These are phyloP conservation scores for Paraplagusia blochii DNA, from an alignment of 2,113 vertebrate species.

Conservation along the genomic window DNA sequence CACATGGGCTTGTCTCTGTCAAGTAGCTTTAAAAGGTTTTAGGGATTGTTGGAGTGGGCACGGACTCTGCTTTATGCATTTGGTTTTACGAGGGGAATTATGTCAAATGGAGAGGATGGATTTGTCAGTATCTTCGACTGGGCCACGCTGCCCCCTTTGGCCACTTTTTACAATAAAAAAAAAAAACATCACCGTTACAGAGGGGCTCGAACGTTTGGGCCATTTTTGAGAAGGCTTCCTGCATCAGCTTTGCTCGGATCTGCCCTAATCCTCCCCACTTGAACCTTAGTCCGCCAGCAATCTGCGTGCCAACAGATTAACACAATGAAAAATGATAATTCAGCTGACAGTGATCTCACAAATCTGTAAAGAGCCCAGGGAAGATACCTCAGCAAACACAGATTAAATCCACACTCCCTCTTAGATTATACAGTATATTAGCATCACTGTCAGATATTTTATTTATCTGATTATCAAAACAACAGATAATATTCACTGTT, in stretches of 20 bases:
- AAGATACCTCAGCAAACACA: slow-evolving; percentile 70
- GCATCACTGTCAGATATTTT: slow-evolving; percentile 61
- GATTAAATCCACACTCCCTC: slow-evolving; percentile 73
- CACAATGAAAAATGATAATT: slow-evolving; percentile 74
- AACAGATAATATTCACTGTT: slow-evolving; percentile 67
- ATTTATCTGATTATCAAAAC: slow-evolving; percentile 69
- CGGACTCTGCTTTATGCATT: slow-evolving; percentile 60
- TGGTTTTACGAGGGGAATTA: slow-evolving; percentile 72
- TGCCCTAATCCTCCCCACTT: slow-evolving; percentile 74
- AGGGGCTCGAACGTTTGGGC: slow-evolving; percentile 36
- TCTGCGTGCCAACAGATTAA: slow-evolving; percentile 75
- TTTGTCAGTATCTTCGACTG: slow-evolving; percentile 44
- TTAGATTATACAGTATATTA: slow-evolving; percentile 67
- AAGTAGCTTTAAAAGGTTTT: slow-evolving; percentile 76
- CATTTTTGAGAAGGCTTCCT: slow-evolving; percentile 67
- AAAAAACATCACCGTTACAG: slow-evolving; percentile 4
- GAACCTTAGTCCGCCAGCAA: slow-evolving; percentile 70
- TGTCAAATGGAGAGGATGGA: slow-evolving; percentile 56
- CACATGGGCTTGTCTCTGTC: slow-evolving; percentile 71
- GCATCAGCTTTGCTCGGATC: slow-evolving; percentile 72
- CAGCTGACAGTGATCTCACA: slow-evolving; percentile 72
- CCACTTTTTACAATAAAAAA: slow-evolving; percentile 37
- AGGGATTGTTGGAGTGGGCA: slow-evolving; percentile 70
- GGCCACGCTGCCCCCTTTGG: slow-evolving; percentile 50
- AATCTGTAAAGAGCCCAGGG: slow-evolving; percentile 68